A percentile compares a stretch with the other conserved stretches of the same genome.
Evolutionary conservation across 2,888 invertebrate species (phyloP).

Genomic region (Danaus chrysippus): DNA sequence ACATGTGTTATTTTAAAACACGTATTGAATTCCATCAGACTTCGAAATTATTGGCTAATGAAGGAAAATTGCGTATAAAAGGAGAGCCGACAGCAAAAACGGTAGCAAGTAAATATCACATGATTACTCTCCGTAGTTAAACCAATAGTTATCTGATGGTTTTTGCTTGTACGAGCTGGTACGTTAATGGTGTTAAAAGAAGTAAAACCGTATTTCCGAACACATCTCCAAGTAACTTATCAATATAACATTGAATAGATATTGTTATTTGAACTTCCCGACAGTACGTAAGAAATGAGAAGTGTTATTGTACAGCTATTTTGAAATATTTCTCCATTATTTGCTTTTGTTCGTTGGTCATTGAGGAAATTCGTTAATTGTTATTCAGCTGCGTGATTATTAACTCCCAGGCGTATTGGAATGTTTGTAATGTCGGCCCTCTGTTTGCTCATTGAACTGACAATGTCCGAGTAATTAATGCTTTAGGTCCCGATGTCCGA

Average conservation of each 20-base stretch:
- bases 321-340: not conserved
- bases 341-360: constrained; percentile 8
- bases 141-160: constrained; percentile 50
- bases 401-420: constrained; percentile 48
- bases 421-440: constrained; percentile 45
- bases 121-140: constrained; percentile 39
- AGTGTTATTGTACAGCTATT: not conserved
- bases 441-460: constrained; percentile 55
- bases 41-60: constrained; percentile 42
- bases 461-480: constrained; percentile 44
- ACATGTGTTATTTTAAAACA: constrained; percentile 14
- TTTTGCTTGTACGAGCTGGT: constrained; percentile 27
- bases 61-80: constrained; percentile 49
- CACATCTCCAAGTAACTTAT: too few relatives aligned
- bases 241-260: not conserved
- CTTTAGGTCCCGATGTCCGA: constrained; percentile 13
- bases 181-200: constrained; percentile 13
- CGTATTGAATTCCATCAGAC: constrained; percentile 32
- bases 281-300: not conserved
- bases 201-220: not conserved
- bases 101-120: constrained; percentile 39
- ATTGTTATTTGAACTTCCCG: not conserved
- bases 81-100: constrained; percentile 55
- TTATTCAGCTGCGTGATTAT: constrained; percentile 50
- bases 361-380: constrained; percentile 59